Conservation (phyloP, 2,888 invertebrate species). For the Acrobasis suavella region DNA sequence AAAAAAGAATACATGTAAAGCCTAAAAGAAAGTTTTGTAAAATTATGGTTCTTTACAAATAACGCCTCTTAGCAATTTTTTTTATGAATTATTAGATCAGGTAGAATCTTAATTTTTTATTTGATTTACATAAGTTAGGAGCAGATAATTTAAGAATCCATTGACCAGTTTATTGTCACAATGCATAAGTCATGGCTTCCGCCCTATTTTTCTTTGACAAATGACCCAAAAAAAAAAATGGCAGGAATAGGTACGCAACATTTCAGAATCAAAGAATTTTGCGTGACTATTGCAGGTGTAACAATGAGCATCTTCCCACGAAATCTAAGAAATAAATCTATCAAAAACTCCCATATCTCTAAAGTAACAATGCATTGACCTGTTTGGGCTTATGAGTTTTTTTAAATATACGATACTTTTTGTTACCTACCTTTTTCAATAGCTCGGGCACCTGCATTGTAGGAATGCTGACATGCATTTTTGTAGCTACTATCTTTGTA, state of each 20-base stretch:
- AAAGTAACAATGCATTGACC: slow-evolving; percentile 15
- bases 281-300: slow-evolving; percentile 21
- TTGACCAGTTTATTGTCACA: not conserved
- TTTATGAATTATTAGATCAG: not conserved
- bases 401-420: slow-evolving; percentile 7
- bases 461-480: slow-evolving; percentile 4
- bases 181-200: slow-evolving; percentile 4
- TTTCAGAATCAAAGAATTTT: slow-evolving; percentile 7
- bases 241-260: not conserved
- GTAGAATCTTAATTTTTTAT: not conserved
- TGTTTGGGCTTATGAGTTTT: slow-evolving; percentile 2
- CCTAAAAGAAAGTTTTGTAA: not conserved
- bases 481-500: not conserved
- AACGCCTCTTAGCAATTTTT: too few species aligned
- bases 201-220: not conserved
- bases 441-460: not conserved
- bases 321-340: slow-evolving; percentile 22
- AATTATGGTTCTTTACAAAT: too few species aligned
- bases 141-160: not conserved
- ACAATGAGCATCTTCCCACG: slow-evolving; percentile 42
- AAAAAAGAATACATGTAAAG: too few species aligned
- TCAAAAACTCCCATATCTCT: not conserved
- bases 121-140: not conserved
- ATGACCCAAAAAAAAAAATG: slow-evolving; percentile 7
- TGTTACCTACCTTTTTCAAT: not conserved